Conservation (phyloP, 2,797 vertebrate species). For the Spea hammondii region DNA sequence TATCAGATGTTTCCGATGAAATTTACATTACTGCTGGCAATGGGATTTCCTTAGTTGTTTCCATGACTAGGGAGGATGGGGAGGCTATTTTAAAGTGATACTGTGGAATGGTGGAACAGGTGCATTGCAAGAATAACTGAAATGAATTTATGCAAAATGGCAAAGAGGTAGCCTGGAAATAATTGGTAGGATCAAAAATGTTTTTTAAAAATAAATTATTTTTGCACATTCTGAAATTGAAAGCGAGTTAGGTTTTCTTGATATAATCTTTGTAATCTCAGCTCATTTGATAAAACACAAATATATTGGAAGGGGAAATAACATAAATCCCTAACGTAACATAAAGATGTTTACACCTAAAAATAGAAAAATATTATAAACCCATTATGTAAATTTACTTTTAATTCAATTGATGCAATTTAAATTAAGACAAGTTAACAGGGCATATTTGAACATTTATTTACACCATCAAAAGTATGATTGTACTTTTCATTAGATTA, state of each 20-base stretch:
- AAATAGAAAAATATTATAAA: no score
- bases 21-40: no score
- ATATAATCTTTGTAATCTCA: not conserved
- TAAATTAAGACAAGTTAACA: no score
- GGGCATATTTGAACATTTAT: no score
- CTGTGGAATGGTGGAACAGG: slow-evolving; percentile 7
- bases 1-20: no score
- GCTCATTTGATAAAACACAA: not conserved
- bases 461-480: no score
- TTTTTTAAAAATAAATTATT: slow-evolving; percentile 18
- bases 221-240: slow-evolving; percentile 7
- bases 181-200: slow-evolving; percentile 10
- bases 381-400: no score
- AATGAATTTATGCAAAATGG: slow-evolving; percentile 13
- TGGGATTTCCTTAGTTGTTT: no score
- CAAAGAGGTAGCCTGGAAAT: not conserved
- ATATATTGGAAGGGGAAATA: not conserved
- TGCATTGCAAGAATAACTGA: not conserved
- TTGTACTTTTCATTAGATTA: no score
- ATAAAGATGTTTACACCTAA: no score
- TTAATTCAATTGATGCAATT: no score
- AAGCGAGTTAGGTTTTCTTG: not conserved
- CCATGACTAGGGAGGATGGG: not conserved
- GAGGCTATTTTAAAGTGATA: not conserved
- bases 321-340: no score